Evolutionary conservation across 1,140 invertebrate species (phyloP).

Genomic region (Megalonaias nervosa): DNA sequence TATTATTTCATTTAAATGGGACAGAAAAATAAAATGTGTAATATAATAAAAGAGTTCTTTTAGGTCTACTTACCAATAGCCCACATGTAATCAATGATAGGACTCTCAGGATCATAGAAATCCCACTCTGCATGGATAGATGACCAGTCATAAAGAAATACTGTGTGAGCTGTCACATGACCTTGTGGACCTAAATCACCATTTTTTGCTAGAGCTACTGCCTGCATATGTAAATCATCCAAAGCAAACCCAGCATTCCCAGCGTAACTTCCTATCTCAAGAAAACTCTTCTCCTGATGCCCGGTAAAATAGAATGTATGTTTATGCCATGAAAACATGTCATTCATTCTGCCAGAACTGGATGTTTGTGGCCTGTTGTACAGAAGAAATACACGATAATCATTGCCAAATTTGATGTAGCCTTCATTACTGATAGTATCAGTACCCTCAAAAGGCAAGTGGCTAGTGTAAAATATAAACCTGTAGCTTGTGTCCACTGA

Average conservation of each 20-base stretch:
- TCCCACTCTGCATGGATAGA: slow-evolving; percentile 48
- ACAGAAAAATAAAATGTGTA: too few relatives aligned
- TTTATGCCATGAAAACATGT: slow-evolving; percentile 34
- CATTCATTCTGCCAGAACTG: slow-evolving; percentile 7
- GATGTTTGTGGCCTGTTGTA: slow-evolving; percentile 13
- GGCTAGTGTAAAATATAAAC: slow-evolving; percentile 16
- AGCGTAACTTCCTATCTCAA: slow-evolving; percentile 8
- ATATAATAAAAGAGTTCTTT: too few relatives aligned
- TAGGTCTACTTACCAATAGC: slow-evolving; percentile 43
- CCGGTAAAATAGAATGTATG: slow-evolving; percentile 27
- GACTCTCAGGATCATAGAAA: slow-evolving; percentile 41
- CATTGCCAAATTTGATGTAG: slow-evolving; percentile 12
- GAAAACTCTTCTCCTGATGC: neutral
- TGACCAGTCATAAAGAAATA: slow-evolving; percentile 48
- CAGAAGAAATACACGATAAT: slow-evolving; percentile 14
- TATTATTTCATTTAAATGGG: too few relatives aligned
- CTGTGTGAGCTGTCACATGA: slow-evolving; percentile 31
- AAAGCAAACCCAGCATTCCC: slow-evolving; percentile 4
- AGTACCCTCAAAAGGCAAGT: slow-evolving; percentile 1
- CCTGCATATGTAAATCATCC: slow-evolving; percentile 16
- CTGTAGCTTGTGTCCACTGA: neutral
- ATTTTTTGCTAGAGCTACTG: slow-evolving; percentile 2
- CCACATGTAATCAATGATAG: slow-evolving; percentile 48
- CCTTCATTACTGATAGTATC: slow-evolving; percentile 5
- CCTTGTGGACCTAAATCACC: slow-evolving; percentile 1